Conservation (phyloP, 1,140 invertebrate genomes). For the Formica selysi region DNA sequence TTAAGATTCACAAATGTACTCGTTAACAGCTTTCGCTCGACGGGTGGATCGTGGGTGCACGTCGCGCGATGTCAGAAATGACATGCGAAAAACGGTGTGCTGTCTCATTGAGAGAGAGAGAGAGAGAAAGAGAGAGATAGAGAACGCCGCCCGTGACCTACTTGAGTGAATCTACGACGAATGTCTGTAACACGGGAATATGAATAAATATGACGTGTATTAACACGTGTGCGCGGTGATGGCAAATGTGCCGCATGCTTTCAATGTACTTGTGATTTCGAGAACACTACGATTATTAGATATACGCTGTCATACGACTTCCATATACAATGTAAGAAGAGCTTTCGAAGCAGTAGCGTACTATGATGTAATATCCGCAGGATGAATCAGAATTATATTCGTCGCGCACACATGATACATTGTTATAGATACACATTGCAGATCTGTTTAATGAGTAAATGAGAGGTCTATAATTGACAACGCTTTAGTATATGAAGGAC, state of each 20-base stretch:
- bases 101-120: not conserved
- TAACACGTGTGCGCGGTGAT: not conserved
- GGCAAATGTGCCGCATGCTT: not conserved
- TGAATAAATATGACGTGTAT: slow-evolving; percentile 48
- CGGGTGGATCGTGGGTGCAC: not conserved
- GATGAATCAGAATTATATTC: slow-evolving; percentile 10
- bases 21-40: slow-evolving; percentile 7
- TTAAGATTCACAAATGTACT: slow-evolving; percentile 4
- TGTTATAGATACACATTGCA: not conserved
- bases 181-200: not conserved
- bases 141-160: not conserved
- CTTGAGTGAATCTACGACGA: slow-evolving; percentile 18
- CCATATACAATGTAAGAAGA: not conserved
- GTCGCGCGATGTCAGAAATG: not conserved
- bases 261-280: slow-evolving; percentile 18
- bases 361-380: not conserved
- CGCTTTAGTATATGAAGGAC: not conserved
- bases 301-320: not conserved
- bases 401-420: not conserved
- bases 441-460: not conserved
- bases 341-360: not conserved
- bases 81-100: not conserved
- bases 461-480: too few relatives aligned
- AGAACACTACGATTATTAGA: slow-evolving; percentile 7
- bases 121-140: not conserved